Percentiles rank a stretch among this genome's conserved stretches.
Conservation (phyloP, 2,888 invertebrate species). For the Mechanitis mazaeus region DNA sequence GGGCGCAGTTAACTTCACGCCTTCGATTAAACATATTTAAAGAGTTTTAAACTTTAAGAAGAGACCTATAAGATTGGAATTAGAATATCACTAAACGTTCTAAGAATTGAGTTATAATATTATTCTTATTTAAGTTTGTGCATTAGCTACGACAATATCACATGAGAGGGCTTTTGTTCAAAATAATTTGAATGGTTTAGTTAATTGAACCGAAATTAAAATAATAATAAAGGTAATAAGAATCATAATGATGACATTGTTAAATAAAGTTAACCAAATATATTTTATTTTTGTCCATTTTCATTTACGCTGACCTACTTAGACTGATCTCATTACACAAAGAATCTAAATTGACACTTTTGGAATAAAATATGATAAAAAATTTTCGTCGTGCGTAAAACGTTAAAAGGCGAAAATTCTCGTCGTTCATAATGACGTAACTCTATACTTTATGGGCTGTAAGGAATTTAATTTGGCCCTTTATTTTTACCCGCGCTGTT, state of each 20-base stretch:
- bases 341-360: slow-evolving; percentile 25
- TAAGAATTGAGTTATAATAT: slow-evolving; percentile 12
- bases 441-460: slow-evolving; percentile 66
- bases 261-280: neutral
- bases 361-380: slow-evolving; percentile 22
- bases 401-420: slow-evolving; percentile 40
- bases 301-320: slow-evolving; percentile 9
- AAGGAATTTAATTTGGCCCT: slow-evolving; percentile 67
- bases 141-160: slow-evolving; percentile 22
- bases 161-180: slow-evolving; percentile 9
- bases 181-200: slow-evolving; percentile 9
- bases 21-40: slow-evolving; percentile 17
- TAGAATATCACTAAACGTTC: neutral
- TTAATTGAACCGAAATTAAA: neutral
- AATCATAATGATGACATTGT: neutral
- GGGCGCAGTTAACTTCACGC: slow-evolving; percentile 29
- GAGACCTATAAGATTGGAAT: neutral
- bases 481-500: slow-evolving; percentile 40
- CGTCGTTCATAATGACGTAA: slow-evolving; percentile 64
- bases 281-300: slow-evolving; percentile 1
- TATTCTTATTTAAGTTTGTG: slow-evolving; percentile 22
- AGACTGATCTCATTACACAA: slow-evolving; percentile 25
- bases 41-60: slow-evolving; percentile 13
- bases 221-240: neutral
- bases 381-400: slow-evolving; percentile 18